Percentiles rank a stretch among this genome's conserved stretches.
Evolutionary conservation across 2,888 invertebrate species (phyloP).

Genomic region (Metacarcinus magister): DNA sequence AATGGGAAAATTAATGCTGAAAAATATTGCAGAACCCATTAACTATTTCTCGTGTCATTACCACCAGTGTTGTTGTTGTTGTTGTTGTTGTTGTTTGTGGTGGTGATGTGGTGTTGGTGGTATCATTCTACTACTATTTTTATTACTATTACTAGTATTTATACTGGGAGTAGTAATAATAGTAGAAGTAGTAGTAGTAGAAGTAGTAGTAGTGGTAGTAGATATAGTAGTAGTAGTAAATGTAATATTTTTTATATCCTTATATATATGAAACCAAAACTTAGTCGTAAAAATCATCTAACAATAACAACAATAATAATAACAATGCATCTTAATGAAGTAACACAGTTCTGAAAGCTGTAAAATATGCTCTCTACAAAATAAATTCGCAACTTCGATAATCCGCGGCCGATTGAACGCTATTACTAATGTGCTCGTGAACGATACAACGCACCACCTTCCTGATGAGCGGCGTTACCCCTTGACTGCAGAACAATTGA

Average conservation of each 20-base stretch:
- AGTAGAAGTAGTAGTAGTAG: too few species aligned
- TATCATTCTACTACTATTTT: too few species aligned
- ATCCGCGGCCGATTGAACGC: too few species aligned
- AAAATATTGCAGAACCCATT: conserved; percentile 19
- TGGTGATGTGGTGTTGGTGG: background rate
- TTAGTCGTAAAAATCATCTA: background rate
- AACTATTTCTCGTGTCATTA: conserved; percentile 14
- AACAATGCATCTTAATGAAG: background rate
- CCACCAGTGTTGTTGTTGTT: background rate
- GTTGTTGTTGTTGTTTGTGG: background rate
- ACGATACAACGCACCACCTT: too few species aligned
- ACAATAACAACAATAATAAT: background rate
- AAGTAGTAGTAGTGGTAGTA: background rate
- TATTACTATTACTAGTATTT: too few species aligned
- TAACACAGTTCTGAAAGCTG: too few species aligned
- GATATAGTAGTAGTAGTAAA: background rate
- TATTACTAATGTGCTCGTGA: too few species aligned
- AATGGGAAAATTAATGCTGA: conserved; percentile 19
- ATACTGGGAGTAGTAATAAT: too few species aligned
- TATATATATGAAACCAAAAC: background rate
- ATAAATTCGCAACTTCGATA: too few species aligned
- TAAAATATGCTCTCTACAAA: too few species aligned
- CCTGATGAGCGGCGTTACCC: background rate
- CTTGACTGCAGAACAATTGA: background rate
- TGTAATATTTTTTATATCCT: background rate